phyloP scores from a whole-genome alignment of 1,140 invertebrate species.

The Goniozus legneri region DNA sequence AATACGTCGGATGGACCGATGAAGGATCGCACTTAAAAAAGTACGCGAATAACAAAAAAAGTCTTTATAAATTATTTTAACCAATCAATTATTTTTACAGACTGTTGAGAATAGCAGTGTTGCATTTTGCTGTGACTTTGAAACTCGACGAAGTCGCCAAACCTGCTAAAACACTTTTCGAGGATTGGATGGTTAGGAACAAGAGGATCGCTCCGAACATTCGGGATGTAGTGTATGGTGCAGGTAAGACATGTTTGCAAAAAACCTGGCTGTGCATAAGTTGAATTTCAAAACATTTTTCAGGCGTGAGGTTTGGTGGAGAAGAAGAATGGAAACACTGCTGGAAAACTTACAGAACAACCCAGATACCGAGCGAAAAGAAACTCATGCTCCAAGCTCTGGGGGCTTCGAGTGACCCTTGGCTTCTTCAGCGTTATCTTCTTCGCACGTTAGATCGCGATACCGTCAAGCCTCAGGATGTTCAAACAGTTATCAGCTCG shows the following conservation, averaged over 20 bases:
- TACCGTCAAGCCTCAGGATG: conserved; percentile 67
- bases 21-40: conserved; percentile 65
- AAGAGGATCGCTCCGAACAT: conserved; percentile 65
- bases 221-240: conserved; percentile 70
- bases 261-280: neutral
- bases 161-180: conserved; percentile 62
- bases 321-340: conserved; percentile 73
- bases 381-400: conserved; percentile 66
- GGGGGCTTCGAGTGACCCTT: conserved; percentile 67
- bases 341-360: conserved; percentile 67
- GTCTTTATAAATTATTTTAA: neutral
- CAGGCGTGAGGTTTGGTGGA: conserved; percentile 61
- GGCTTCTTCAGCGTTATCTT: conserved; percentile 71
- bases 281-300: conserved; percentile 6
- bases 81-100: conserved; percentile 34
- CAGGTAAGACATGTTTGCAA: conserved; percentile 53
- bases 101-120: conserved; percentile 58
- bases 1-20: conserved; percentile 65
- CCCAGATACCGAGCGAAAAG: conserved; percentile 66
- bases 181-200: conserved; percentile 63
- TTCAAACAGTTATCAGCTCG: conserved; percentile 64
- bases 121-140: conserved; percentile 61
- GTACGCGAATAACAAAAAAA: conserved; percentile 35
- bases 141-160: conserved; percentile 63
- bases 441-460: conserved; percentile 62